These are phyloP conservation scores for Brachionus koreanus DNA, from an alignment of 1,140 invertebrate genomes.

Conservation along the genomic window DNA sequence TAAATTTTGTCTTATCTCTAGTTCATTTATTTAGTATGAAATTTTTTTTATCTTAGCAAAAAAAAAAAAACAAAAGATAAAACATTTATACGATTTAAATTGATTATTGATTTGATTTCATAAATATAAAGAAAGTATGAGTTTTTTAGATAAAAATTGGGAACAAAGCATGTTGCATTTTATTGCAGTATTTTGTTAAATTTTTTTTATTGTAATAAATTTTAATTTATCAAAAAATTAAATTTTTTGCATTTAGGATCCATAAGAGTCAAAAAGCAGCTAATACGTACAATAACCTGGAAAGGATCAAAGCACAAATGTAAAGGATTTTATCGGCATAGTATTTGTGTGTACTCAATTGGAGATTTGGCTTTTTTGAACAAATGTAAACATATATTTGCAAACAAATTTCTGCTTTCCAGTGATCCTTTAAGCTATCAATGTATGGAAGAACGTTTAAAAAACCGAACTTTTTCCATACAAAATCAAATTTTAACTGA, in stretches of 20 bases:
- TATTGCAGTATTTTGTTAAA: no score
- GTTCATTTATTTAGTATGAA: no score
- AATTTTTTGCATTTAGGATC: background rate
- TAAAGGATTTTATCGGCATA: conserved; percentile 13
- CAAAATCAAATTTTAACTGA: background rate
- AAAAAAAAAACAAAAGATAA: no score
- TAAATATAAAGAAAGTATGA: no score
- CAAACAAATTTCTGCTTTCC: conserved; percentile 53
- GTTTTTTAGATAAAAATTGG: no score
- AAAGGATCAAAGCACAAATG: background rate
- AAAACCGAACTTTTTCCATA: background rate
- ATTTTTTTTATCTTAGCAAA: no score
- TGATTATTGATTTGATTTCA: no score
- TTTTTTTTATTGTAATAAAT: no score
- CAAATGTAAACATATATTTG: conserved; percentile 49
- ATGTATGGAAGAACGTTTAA: conserved; percentile 51
- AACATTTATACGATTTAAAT: no score
- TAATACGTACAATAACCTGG: background rate
- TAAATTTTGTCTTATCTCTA: no score
- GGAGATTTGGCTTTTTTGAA: conserved; percentile 49
- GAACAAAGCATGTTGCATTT: no score
- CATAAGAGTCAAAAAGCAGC: background rate
- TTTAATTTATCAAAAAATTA: no score
- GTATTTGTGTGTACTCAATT: conserved; percentile 50
- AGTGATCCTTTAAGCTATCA: conserved; percentile 49